Percentiles rank a stretch among this genome's conserved stretches.
These are phyloP conservation scores for Eupithecia inturbata DNA, from an alignment of 2,888 invertebrate species.

Conservation along the genomic window DNA sequence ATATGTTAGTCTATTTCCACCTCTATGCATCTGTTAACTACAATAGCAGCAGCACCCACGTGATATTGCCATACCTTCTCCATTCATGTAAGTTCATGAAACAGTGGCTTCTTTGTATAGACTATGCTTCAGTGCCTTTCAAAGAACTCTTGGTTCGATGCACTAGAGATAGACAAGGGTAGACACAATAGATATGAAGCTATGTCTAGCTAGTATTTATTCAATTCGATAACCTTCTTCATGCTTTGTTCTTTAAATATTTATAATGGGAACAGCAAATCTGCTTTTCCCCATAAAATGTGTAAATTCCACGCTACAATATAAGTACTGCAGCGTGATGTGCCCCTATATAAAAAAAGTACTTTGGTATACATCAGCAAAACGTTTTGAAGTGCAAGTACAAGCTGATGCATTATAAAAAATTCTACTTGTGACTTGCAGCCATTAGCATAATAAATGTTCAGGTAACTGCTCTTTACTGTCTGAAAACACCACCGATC, in stretches of 20 bases:
- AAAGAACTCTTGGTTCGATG: not conserved
- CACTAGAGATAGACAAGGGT: not conserved
- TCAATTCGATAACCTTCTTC: not conserved
- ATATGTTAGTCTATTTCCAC: not conserved
- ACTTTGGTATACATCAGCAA: not conserved
- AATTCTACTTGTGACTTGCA: constrained; percentile 6
- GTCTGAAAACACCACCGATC: constrained; percentile 31
- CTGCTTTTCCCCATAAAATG: not conserved
- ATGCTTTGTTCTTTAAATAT: not conserved
- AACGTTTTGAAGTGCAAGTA: not conserved
- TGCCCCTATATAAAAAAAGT: not conserved
- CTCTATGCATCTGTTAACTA: not conserved
- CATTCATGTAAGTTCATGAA: not conserved
- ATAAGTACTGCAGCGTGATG: not conserved
- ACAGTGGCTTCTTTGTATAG: not conserved
- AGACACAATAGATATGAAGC: not conserved
- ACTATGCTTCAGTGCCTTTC: not conserved
- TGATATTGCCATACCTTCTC: not conserved
- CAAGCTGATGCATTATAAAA: not conserved
- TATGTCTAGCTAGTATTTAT: not conserved
- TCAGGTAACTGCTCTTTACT: not conserved
- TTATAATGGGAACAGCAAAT: not conserved
- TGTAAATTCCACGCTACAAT: not conserved
- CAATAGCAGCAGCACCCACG: not conserved
- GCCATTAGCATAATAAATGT: constrained; percentile 5